Percentiles rank a stretch among this genome's conserved stretches.
These are phyloP conservation scores for Drosophila seguyi DNA, from an alignment of 1,140 invertebrate species.

Conservation along the genomic window DNA sequence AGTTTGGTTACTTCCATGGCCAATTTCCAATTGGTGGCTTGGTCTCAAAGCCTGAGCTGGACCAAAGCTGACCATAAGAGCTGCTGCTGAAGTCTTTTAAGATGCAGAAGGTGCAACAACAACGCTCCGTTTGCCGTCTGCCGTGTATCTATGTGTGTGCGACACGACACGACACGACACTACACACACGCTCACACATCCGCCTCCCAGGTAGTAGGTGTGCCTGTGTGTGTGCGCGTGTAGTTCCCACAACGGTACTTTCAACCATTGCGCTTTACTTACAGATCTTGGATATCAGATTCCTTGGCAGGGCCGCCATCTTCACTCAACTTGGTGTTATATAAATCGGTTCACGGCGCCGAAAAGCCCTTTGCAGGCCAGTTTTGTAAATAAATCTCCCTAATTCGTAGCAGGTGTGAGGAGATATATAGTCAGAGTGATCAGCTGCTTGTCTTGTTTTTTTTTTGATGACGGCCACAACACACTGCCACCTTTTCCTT, in stretches of 20 bases:
- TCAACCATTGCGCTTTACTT: slow-evolving; percentile 66
- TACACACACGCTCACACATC: slow-evolving; percentile 22
- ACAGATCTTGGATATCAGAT: slow-evolving; percentile 72
- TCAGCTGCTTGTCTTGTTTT: slow-evolving; percentile 66
- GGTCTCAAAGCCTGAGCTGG: background rate
- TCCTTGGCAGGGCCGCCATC: slow-evolving; percentile 78
- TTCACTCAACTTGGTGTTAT: slow-evolving; percentile 56
- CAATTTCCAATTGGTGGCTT: slow-evolving; percentile 1
- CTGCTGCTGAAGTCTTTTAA: slow-evolving; percentile 6
- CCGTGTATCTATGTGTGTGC: background rate
- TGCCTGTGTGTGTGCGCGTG: background rate
- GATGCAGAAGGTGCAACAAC: slow-evolving; percentile 11
- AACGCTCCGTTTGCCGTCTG: background rate
- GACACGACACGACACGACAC: slow-evolving; percentile 27
- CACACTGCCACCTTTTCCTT: background rate
- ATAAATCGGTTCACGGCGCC: slow-evolving; percentile 22
- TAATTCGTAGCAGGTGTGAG: slow-evolving; percentile 74
- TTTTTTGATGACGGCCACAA: slow-evolving; percentile 19
- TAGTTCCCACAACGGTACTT: slow-evolving; percentile 50
- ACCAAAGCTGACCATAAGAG: background rate
- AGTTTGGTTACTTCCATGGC: background rate
- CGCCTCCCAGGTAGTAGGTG: slow-evolving; percentile 1
- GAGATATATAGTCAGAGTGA: slow-evolving; percentile 54
- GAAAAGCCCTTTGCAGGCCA: slow-evolving; percentile 6
- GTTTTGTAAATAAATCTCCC: slow-evolving; percentile 56